Base-by-base conservation (phyloP, 2,888 invertebrate species). In the Pammene aurita region DNA sequence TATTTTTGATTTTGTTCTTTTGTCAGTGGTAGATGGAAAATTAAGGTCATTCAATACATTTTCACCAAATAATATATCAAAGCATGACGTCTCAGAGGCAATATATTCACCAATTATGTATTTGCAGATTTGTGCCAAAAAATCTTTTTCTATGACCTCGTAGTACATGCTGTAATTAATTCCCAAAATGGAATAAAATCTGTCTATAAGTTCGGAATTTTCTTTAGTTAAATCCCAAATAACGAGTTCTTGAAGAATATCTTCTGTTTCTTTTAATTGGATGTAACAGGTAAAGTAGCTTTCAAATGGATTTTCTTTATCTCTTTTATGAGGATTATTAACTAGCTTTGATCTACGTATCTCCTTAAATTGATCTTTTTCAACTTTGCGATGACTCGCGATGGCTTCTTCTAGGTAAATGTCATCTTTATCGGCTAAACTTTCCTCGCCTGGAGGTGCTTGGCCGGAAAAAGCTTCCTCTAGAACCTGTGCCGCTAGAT, bases 251-350 rank as follows among this genome's bases (percentile, higher is more conserved):
- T 88, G 84, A 9, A 87, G 78, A 71, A 92, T 90, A 70, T 89
- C 86, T 71, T 87, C 87, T 56, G 87, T 88, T 78, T 86, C 84
- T 76, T 84, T 89, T 1, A 93, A 82, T 74, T 87, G 87, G 35
- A 95, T 89, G 73, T 93, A 95, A 46, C 93, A 90, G 0, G 94
- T 94, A 72, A 95, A 92, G 76, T 93, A 94, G 61, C 94, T 94
- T 74, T 90, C 88, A 77, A 93, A 93, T 7, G 85, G 84, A 70
- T 81, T 84, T 11, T 82, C 80, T 34, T 74, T 72, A 66, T 67
- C 79, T 72, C 81, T 85, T 61, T 86, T 88, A 72, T 92, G 87
- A 5, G 94, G 93, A 80, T 94, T 88, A 5, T 85, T 87, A 7
- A 95, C 84, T 18, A 95, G 77, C 76, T 83, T 88, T 0, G 95